Conservation (phyloP, 2,888 invertebrate species). For the Thereva nobilitata region DNA sequence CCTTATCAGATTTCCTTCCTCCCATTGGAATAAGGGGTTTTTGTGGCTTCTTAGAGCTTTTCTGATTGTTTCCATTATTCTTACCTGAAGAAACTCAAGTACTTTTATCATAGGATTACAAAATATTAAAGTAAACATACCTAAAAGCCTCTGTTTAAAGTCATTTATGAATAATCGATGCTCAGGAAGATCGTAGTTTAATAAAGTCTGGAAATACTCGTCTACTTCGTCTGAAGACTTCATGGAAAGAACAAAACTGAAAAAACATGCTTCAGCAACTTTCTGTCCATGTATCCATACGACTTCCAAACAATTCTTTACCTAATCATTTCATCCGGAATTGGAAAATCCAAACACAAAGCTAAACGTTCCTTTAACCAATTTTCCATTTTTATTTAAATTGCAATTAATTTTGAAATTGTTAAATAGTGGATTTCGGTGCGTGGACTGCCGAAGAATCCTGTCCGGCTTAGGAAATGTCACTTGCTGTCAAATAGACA, state of each 20-base stretch:
- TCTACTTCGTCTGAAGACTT: conserved; percentile 72
- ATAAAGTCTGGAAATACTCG: conserved; percentile 75
- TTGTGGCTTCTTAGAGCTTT: conserved; percentile 30
- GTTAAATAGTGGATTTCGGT: too few species aligned
- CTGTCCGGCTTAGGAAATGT: too few species aligned
- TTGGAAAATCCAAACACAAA: conserved; percentile 68
- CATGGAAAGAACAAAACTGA: conserved; percentile 75
- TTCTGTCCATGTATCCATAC: conserved; percentile 29
- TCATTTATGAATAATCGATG: conserved; percentile 71
- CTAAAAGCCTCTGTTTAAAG: conserved; percentile 63
- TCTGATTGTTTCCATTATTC: conserved; percentile 3
- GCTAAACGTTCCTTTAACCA: conserved; percentile 70
- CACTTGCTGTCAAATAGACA: too few species aligned
- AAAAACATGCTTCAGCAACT: not conserved
- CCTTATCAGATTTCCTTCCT: conserved; percentile 39
- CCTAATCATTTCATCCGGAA: conserved; percentile 72
- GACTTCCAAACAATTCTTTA: conserved; percentile 53
- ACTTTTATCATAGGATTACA: not conserved
- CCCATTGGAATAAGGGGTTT: conserved; percentile 45
- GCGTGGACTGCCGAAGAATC: too few species aligned
- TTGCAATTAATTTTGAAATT: not conserved
- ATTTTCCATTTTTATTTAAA: conserved; percentile 61
- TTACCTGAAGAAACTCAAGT: conserved; percentile 2
- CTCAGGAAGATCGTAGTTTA: conserved; percentile 69
- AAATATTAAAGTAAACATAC: conserved; percentile 43